Evolutionary conservation across 2,797 vertebrate genomes (phyloP).

Genomic region (Zenarchopterus dispar): DNA sequence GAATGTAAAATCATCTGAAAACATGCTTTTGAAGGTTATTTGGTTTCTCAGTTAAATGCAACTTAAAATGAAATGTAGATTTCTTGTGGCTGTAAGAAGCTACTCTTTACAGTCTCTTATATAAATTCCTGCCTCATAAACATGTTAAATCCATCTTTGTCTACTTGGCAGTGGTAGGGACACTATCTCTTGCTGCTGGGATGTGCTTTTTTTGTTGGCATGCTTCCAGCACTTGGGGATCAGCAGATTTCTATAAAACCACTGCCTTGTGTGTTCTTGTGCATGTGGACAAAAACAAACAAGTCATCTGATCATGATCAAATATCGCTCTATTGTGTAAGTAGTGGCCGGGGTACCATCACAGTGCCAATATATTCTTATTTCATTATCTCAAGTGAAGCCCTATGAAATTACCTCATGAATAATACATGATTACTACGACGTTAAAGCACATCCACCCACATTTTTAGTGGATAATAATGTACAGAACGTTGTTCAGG

Average conservation of each 20-base stretch:
- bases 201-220: neutral
- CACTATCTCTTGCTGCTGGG: too few relatives aligned
- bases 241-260: neutral
- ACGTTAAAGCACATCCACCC: neutral
- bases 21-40: neutral
- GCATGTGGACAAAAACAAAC: neutral
- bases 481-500: neutral
- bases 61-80: neutral
- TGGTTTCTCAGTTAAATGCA: neutral
- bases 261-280: too few relatives aligned
- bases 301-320: neutral
- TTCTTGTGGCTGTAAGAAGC: neutral
- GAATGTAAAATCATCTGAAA: slow-evolving; percentile 8
- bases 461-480: neutral
- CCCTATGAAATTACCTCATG: neutral
- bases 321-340: neutral
- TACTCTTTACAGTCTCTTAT: neutral
- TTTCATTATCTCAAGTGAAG: neutral
- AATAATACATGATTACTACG: neutral
- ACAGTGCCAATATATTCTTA: neutral
- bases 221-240: neutral
- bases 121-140: too few relatives aligned
- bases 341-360: neutral
- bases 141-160: too few relatives aligned
- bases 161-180: neutral